A percentile compares a stretch with the other conserved stretches of the same genome.
phyloP scores from a whole-genome alignment of 1,140 invertebrate species.

The Chrysopa pallens region DNA sequence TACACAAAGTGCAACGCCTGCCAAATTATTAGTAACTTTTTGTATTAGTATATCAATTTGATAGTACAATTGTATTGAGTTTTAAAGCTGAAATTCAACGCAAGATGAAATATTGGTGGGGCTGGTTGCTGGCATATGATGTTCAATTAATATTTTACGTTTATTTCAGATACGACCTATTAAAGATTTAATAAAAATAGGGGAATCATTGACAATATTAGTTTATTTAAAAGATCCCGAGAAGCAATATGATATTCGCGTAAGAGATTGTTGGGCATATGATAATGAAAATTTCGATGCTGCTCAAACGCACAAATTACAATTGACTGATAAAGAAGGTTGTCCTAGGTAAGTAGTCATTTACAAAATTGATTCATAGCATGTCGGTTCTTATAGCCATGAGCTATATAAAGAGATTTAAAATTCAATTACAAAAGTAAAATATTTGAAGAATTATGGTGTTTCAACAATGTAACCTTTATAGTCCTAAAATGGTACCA shows the following conservation, averaged over 20 bases:
- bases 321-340: conserved; percentile 42
- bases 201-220: conserved; percentile 45
- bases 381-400: not conserved
- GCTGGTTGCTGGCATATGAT: no score
- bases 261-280: conserved; percentile 53
- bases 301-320: conserved; percentile 35
- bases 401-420: no score
- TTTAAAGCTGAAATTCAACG: no score
- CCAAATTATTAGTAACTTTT: no score
- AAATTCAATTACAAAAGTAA: no score
- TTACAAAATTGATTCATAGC: not conserved
- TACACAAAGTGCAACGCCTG: no score
- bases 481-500: no score
- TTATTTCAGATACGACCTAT: conserved; percentile 30
- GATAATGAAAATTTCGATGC: conserved; percentile 42
- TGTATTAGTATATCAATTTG: no score
- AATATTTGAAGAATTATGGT: no score
- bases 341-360: conserved; percentile 35
- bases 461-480: no score
- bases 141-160: not conserved
- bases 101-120: no score
- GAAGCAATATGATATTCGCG: conserved; percentile 41
- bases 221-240: conserved; percentile 46
- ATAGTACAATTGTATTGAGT: no score
- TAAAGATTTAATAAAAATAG: conserved; percentile 44